Conservation (phyloP, 2,797 vertebrate genomes). For the Myripristis jacobus region DNA sequence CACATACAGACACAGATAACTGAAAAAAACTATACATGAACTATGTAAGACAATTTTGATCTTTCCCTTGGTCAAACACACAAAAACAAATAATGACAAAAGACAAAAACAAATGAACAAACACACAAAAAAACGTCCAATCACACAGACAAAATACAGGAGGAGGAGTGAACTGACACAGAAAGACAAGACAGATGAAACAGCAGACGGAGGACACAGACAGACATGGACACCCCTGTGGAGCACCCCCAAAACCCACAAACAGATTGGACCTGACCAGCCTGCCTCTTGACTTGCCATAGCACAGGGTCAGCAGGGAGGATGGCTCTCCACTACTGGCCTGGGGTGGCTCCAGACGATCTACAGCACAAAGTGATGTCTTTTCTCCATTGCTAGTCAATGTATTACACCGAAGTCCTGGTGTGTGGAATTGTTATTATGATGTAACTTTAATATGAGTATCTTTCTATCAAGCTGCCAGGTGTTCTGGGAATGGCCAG, state of each 20-base stretch:
- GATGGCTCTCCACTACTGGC: constrained; percentile 46
- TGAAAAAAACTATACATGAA: neutral
- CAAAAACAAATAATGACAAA: constrained; percentile 1
- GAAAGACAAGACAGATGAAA: constrained; percentile 57
- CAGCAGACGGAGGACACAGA: constrained; percentile 65
- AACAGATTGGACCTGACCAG: constrained; percentile 50
- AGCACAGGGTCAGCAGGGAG: constrained; percentile 35
- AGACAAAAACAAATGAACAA: neutral
- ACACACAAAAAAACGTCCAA: constrained; percentile 2
- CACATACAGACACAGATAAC: neutral
- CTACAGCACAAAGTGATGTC: constrained; percentile 20
- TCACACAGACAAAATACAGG: constrained; percentile 19
- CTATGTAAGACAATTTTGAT: neutral
- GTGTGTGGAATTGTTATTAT: constrained; percentile 15
- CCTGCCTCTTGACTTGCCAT: constrained; percentile 44
- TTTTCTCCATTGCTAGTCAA: constrained; percentile 10
- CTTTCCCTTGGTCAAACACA: neutral
- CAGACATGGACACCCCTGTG: constrained; percentile 36
- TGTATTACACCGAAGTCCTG: constrained; percentile 11
- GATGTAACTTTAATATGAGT: neutral
- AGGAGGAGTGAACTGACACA: constrained; percentile 36
- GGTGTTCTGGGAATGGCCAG: constrained; percentile 1
- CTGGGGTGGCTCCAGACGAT: constrained; percentile 36
- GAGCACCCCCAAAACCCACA: constrained; percentile 45
- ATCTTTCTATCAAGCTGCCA: neutral